These are phyloP conservation scores for Ernsta delagoae DNA, from an alignment of 2,888 invertebrate species.

Conservation along the genomic window DNA sequence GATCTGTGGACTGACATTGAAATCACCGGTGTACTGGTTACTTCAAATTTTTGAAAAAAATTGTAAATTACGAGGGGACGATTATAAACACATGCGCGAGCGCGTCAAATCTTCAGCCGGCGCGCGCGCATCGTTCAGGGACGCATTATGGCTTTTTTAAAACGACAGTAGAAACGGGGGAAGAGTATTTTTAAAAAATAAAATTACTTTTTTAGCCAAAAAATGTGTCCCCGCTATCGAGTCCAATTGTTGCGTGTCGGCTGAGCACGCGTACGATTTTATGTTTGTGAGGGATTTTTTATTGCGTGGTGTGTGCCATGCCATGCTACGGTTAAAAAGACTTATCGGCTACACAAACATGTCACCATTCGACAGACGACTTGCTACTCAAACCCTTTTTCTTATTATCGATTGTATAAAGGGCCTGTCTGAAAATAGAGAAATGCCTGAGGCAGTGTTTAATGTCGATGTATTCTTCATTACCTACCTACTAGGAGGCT, in stretches of 20 bases:
- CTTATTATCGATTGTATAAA: no score
- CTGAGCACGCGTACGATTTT: constrained; percentile 83
- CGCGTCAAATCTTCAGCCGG: constrained; percentile 85
- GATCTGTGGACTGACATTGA: constrained; percentile 49
- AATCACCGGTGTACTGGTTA: constrained; percentile 73
- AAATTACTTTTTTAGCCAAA: constrained; percentile 78
- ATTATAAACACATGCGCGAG: constrained; percentile 84
- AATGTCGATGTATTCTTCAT: no score
- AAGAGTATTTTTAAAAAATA: constrained; percentile 80
- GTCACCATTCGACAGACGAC: constrained; percentile 39
- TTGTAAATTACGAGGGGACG: constrained; percentile 79
- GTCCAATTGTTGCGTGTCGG: constrained; percentile 84
- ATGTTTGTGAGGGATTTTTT: constrained; percentile 80
- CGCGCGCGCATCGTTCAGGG: constrained; percentile 71
- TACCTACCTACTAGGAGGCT: no score
- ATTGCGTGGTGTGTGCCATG: constrained; percentile 76
- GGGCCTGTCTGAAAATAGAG: neutral
- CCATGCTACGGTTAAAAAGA: constrained; percentile 49
- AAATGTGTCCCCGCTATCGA: constrained; percentile 76
- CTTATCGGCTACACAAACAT: constrained; percentile 41
- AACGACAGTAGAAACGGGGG: constrained; percentile 68
- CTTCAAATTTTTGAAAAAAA: constrained; percentile 75
- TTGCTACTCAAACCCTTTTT: constrained; percentile 42
- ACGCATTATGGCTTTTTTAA: constrained; percentile 81
- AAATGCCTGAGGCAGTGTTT: neutral